phyloP scores from a whole-genome alignment of 1,140 invertebrate species.

The Drosophila trapezifrons region DNA sequence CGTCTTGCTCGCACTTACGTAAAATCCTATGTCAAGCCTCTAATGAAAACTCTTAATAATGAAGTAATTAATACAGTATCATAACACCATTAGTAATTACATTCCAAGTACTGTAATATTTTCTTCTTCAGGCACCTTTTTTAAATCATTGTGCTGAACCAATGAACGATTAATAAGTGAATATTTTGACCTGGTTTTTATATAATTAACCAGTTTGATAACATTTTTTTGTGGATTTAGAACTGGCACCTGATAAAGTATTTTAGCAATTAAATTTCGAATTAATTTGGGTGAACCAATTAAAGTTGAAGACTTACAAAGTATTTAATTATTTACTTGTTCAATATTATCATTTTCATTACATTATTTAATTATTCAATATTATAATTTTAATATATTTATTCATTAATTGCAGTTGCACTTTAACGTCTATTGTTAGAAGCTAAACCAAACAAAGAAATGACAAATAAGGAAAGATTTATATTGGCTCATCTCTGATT shows the following conservation, averaged over 20 bases:
- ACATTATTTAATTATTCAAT: no score
- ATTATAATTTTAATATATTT: no score
- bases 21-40: no score
- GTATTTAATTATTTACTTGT: not conserved
- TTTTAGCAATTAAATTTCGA: not conserved
- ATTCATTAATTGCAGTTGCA: not conserved
- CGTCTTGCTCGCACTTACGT: no score
- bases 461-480: constrained; percentile 3
- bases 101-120: no score
- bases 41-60: no score
- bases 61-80: no score
- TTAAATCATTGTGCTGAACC: not conserved
- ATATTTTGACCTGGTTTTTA: not conserved
- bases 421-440: not conserved
- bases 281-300: not conserved
- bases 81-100: no score
- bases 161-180: not conserved
- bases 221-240: not conserved
- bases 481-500: constrained; percentile 6
- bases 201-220: not conserved
- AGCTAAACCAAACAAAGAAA: constrained; percentile 12
- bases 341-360: not conserved
- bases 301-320: not conserved
- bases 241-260: not conserved
- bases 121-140: no score